Conservation (phyloP, 2,797 vertebrate species). For the Oophaga sylvatica region DNA sequence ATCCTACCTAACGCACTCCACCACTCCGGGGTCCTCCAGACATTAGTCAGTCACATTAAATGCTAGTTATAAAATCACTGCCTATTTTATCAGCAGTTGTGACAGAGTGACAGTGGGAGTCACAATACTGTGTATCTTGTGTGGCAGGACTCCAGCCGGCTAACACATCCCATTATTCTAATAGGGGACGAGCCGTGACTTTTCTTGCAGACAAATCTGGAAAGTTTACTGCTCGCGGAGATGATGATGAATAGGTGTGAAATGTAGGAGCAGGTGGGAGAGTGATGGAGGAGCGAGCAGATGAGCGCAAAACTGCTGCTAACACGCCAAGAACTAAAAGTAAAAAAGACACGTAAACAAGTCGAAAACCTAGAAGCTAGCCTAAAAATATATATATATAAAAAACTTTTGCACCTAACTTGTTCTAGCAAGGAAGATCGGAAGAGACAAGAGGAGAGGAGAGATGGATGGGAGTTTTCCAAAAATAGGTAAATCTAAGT, state of each 20-base stretch:
- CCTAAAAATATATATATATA: neutral
- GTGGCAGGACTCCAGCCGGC: constrained; percentile 38
- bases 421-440: neutral
- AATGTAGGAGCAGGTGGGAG: neutral
- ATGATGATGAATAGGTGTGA: constrained; percentile 27
- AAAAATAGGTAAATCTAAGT: constrained; percentile 43
- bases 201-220: constrained; percentile 35
- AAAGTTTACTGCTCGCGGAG: constrained; percentile 29
- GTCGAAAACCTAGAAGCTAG: neutral
- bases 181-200: constrained; percentile 44
- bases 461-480: neutral
- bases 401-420: neutral
- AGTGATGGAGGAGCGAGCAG: neutral
- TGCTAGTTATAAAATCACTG: constrained; percentile 42
- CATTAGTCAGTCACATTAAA: constrained; percentile 43
- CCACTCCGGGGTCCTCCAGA: constrained; percentile 3
- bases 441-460: constrained; percentile 1
- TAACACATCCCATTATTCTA: constrained; percentile 54
- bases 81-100: constrained; percentile 46
- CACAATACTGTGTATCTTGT: constrained; percentile 42
- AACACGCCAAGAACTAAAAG: neutral
- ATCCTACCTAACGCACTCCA: neutral
- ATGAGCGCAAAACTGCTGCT: neutral
- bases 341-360: neutral
- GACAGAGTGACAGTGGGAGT: constrained; percentile 46